A percentile compares a stretch with the other conserved stretches of the same genome.
Conservation (phyloP, 1,140 invertebrate genomes). For the Parapsyche elsis region DNA sequence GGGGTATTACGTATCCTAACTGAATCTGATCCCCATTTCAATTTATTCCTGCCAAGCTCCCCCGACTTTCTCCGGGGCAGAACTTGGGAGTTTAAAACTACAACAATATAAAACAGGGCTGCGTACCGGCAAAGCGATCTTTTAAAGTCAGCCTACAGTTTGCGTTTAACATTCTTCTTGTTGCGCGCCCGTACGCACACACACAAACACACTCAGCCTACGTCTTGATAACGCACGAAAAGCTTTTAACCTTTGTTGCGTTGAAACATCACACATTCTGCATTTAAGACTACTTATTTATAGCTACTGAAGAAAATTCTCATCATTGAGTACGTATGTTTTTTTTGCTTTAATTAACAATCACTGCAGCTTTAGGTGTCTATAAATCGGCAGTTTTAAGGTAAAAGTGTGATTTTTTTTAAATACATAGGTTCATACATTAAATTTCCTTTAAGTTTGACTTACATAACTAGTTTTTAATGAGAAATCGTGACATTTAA, state of each 20-base stretch:
- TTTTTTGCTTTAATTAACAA: too few species aligned
- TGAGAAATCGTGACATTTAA: too few species aligned
- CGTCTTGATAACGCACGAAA: not conserved
- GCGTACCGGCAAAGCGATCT: slow-evolving; percentile 40
- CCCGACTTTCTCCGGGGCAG: slow-evolving; percentile 42
- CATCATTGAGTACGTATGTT: too few species aligned
- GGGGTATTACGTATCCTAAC: slow-evolving; percentile 55
- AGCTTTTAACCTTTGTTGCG: not conserved
- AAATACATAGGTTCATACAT: too few species aligned
- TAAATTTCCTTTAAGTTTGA: too few species aligned
- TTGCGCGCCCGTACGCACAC: not conserved
- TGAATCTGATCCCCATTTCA: slow-evolving; percentile 57
- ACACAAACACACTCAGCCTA: not conserved
- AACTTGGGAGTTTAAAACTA: slow-evolving; percentile 55
- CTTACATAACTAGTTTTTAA: too few species aligned
- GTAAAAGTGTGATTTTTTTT: too few species aligned
- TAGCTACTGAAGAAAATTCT: too few species aligned
- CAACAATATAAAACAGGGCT: slow-evolving; percentile 55
- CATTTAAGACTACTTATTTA: too few species aligned
- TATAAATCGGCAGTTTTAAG: too few species aligned
- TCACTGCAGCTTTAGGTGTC: too few species aligned
- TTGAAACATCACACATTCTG: too few species aligned
- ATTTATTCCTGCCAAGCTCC: slow-evolving; percentile 55
- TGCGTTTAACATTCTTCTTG: slow-evolving; percentile 21
- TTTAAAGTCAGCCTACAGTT: slow-evolving; percentile 46